A percentile compares a stretch with the other conserved stretches of the same genome.
Conservation (phyloP, 2,888 invertebrate genomes). For the Pseudococcus longispinus region DNA sequence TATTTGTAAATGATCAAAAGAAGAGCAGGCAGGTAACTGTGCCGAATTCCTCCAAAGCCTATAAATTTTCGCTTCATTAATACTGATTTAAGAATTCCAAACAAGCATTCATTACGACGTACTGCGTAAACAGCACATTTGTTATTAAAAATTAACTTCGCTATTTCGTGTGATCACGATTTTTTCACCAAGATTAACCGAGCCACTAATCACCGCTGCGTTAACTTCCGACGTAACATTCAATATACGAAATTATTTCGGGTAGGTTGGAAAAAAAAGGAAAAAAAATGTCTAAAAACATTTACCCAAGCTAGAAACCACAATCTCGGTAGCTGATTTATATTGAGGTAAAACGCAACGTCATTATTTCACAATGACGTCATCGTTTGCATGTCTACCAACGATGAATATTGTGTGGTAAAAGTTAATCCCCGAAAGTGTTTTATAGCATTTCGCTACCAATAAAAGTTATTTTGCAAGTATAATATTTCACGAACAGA, state of each 20-base stretch:
- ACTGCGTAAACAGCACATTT: slow-evolving; percentile 2
- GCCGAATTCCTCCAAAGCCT: background rate
- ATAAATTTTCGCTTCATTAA: slow-evolving; percentile 1
- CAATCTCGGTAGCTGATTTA: background rate
- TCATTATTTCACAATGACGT: slow-evolving; percentile 42
- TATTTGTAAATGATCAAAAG: too few species aligned
- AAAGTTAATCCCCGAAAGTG: slow-evolving; percentile 41
- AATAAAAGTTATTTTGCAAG: slow-evolving; percentile 45
- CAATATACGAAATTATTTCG: slow-evolving; percentile 4
- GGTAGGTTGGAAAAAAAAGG: background rate
- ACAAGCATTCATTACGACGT: background rate
- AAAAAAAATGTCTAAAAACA: slow-evolving; percentile 12
- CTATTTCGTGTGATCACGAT: background rate
- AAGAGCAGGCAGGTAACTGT: background rate
- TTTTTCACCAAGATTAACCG: background rate
- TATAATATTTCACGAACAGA: slow-evolving; percentile 33
- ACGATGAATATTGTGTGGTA: slow-evolving; percentile 15
- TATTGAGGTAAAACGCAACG: slow-evolving; percentile 41
- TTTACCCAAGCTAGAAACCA: background rate
- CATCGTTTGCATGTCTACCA: slow-evolving; percentile 19
- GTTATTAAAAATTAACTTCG: slow-evolving; percentile 9
- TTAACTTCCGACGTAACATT: slow-evolving; percentile 27
- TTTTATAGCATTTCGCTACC: slow-evolving; percentile 38
- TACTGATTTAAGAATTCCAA: background rate
- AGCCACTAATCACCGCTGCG: background rate